A percentile compares a stretch with the other conserved stretches of the same genome.
These are phyloP conservation scores for Orestias chungarensis DNA, from an alignment of 2,797 vertebrate genomes.

Conservation along the genomic window DNA sequence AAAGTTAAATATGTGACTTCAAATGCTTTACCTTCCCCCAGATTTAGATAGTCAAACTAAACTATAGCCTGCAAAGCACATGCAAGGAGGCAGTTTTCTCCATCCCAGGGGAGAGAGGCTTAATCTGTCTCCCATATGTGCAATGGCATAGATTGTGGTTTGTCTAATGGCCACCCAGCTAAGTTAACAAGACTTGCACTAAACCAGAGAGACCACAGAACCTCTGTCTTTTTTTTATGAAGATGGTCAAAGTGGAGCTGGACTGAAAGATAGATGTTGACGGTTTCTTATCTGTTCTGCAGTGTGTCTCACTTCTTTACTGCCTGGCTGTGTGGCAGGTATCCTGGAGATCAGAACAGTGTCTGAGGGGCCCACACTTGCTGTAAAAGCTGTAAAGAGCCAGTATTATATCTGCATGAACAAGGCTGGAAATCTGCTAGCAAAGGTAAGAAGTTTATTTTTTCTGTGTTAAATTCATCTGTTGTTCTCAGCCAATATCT, in stretches of 20 bases:
- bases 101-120: constrained; percentile 58
- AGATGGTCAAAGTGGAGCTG: constrained; percentile 44
- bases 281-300: constrained; percentile 50
- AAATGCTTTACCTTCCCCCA: constrained; percentile 32
- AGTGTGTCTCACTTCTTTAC: constrained; percentile 39
- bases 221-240: constrained; percentile 61
- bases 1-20: background rate
- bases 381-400: constrained; percentile 97
- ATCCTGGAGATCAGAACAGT: constrained; percentile 98
- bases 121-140: constrained; percentile 74
- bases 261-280: constrained; percentile 52
- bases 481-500: background rate
- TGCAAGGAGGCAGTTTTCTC: constrained; percentile 52
- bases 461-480: background rate
- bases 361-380: constrained; percentile 93
- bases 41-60: constrained; percentile 45
- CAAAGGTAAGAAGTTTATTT: constrained; percentile 85
- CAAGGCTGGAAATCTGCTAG: constrained; percentile 91
- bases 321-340: constrained; percentile 84
- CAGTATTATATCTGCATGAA: constrained; percentile 97
- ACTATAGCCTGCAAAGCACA: constrained; percentile 67
- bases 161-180: constrained; percentile 73
- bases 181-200: constrained; percentile 68
- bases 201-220: constrained; percentile 67
- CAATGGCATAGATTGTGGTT: constrained; percentile 60